Base-by-base conservation (phyloP, 2,888 invertebrate species). In the Stenichneumon culpator region DNA sequence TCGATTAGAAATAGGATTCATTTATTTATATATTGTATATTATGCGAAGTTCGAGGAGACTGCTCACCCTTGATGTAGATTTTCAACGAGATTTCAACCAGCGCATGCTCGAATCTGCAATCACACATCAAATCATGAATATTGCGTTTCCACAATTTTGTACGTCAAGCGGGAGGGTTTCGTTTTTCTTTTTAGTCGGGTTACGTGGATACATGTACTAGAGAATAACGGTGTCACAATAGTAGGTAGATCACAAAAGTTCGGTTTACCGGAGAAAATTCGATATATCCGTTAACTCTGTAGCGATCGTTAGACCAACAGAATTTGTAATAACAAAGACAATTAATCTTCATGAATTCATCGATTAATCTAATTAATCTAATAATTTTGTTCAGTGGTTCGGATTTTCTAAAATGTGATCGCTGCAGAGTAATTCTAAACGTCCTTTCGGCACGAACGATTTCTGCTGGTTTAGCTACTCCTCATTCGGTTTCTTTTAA, bases 81-180 rank as follows among this genome's bases (percentile, higher is more conserved):
- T 50, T 36, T 73, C 47, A 65, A 32, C 11, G 52, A 19, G 1
- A 47, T 32, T 2, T 87, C 86, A 88, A 83, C 87, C 84, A 72
- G 79, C 87, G 47, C 79, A 81, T 32, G 79, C 86, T 19, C 84
- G 78, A 65, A 88, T 83, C 88, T 88, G 88, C 65, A 88, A 88
- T 77, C 84, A 87, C 74, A 88, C 54, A 81, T 73, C 14, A 9
- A 60, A 79, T 54, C n/a, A 80, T 83, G 63, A 77, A 54, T 69
- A 75, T 74, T 63, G 19, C 11, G 54, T 52, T 85, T 60, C 22
- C 5, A 39, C 22, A 60, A 78, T 54, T 77, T 11, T 25, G 52
- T 39, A 67, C 50, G 65, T 32, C 7, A 67, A 75, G 65, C 47
- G 63, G 19, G 28, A 14, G 16, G n/a, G 16, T 67, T 19, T 63